Conservation (phyloP, 2,797 vertebrate species). For the Aselliscus stoliczkanus region DNA sequence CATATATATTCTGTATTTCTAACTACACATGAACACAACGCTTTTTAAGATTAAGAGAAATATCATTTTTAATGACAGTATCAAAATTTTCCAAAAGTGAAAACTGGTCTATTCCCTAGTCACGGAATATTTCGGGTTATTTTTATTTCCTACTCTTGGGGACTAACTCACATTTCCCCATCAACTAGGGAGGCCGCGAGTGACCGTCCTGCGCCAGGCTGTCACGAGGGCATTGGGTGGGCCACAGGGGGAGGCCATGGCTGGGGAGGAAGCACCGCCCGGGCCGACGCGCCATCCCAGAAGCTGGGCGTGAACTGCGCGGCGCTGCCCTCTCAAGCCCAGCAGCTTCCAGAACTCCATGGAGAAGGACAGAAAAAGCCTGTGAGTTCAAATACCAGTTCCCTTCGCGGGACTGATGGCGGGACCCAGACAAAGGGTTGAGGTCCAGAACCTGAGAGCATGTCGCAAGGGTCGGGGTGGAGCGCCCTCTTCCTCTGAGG, state of each 20-base stretch:
- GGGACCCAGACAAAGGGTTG: not conserved
- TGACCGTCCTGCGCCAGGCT: accelerated
- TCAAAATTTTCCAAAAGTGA: not conserved
- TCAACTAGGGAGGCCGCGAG: not conserved
- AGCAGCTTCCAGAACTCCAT: not conserved
- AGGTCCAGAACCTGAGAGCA: too few species aligned
- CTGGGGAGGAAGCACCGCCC: accelerated
- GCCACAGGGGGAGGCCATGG: not conserved
- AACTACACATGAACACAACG: not conserved
- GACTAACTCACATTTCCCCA: not conserved
- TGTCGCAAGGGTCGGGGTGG: accelerated
- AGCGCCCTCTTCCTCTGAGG: too few species aligned
- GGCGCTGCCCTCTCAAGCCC: not conserved
- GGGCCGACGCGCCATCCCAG: accelerated
- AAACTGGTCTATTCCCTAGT: not conserved
- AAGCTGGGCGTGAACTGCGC: accelerated
- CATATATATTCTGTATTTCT: not conserved
- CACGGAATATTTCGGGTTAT: not conserved
- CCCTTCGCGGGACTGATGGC: not conserved
- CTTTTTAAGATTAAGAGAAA: not conserved
- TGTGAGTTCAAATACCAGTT: not conserved
- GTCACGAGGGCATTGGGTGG: not conserved
- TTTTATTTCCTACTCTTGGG: not conserved
- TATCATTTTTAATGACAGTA: not conserved
- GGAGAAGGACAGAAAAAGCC: accelerated